Evolutionary conservation across 2,888 invertebrate species (phyloP).

Genomic region (Drosophila longiperda): DNA sequence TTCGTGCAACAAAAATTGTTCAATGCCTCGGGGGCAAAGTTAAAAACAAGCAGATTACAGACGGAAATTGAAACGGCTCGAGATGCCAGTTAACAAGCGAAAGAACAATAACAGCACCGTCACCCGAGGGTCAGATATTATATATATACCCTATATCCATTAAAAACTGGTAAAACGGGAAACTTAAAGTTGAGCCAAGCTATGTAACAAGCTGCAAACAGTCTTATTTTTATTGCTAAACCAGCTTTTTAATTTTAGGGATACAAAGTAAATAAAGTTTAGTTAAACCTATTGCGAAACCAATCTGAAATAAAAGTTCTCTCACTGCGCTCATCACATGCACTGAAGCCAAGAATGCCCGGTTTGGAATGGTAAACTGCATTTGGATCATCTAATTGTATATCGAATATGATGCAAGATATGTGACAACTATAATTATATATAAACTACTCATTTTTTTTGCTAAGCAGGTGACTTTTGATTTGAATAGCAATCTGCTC

Average conservation of each 20-base stretch:
- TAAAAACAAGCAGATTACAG: constrained; percentile 62
- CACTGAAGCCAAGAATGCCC: neutral
- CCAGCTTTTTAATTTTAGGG: neutral
- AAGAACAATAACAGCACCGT: constrained; percentile 44
- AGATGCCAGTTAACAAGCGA: constrained; percentile 55
- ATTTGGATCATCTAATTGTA: neutral
- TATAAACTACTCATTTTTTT: neutral
- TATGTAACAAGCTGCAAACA: neutral
- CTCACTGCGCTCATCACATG: neutral
- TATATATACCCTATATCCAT: constrained; percentile 6
- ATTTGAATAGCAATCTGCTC: constrained; percentile 2
- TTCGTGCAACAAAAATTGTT: constrained; percentile 70
- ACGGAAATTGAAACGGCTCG: constrained; percentile 65
- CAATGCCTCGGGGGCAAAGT: constrained; percentile 56
- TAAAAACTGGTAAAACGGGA: neutral
- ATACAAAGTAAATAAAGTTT: neutral
- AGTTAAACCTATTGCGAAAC: constrained; percentile 4
- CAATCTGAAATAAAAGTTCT: constrained; percentile 20
- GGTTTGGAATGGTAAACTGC: constrained; percentile 10
- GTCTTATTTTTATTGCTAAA: neutral
- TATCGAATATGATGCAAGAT: neutral
- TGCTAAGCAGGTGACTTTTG: too few relatives aligned
- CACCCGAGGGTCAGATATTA: constrained; percentile 45
- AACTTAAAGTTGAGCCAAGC: neutral
- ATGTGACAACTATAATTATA: neutral